Evolutionary conservation across 2,888 invertebrate genomes (phyloP).

Genomic region (Tenthredo livida): DNA sequence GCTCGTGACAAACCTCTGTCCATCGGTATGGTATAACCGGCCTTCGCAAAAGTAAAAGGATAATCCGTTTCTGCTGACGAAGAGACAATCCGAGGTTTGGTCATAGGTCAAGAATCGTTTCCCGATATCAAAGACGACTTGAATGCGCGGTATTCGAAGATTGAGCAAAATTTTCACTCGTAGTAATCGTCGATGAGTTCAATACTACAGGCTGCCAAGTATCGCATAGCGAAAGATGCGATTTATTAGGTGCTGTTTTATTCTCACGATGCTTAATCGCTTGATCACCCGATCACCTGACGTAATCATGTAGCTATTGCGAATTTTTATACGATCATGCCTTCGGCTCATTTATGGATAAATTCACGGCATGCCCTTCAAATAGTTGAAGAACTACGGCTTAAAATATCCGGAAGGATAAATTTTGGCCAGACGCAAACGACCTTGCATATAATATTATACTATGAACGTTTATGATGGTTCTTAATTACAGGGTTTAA

Average conservation of each 20-base stretch:
- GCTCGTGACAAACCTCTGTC: constrained; percentile 14
- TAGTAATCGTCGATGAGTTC: background rate
- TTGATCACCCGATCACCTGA: background rate
- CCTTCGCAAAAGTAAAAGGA: constrained; percentile 51
- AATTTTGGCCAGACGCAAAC: background rate
- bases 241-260: background rate
- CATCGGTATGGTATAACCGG: constrained; percentile 39
- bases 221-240: constrained; percentile 11
- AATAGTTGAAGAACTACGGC: background rate
- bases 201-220: background rate
- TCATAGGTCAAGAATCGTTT: constrained; percentile 42
- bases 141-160: background rate
- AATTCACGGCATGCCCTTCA: background rate
- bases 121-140: constrained; percentile 4
- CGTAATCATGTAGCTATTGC: background rate
- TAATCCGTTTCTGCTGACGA: constrained; percentile 9
- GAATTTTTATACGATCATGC: constrained; percentile 7
- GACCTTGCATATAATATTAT: constrained; percentile 20
- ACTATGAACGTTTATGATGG: constrained; percentile 4
- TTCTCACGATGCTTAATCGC: background rate
- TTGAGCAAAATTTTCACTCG: background rate
- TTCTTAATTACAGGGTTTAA: constrained; percentile 22
- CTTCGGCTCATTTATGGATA: background rate
- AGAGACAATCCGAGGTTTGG: constrained; percentile 19
- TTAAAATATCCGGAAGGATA: background rate